Conservation (phyloP, 2,797 vertebrate species). For the Crenichthys baileyi region DNA sequence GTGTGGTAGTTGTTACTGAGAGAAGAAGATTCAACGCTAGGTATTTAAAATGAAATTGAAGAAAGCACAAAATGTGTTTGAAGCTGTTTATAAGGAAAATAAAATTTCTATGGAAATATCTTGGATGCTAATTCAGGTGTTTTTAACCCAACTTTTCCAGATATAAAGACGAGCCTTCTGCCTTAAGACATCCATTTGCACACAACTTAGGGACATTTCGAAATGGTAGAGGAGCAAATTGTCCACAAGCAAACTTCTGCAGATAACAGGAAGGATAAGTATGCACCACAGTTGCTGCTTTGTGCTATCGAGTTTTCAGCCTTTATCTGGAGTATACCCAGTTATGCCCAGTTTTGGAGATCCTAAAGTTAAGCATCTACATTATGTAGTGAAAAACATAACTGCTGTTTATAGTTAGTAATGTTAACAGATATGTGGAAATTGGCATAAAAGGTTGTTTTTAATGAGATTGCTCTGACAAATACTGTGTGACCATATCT, state of each 20-base stretch:
- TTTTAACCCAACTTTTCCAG: neutral
- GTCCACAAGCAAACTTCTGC: no score
- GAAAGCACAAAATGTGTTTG: neutral
- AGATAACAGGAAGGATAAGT: no score
- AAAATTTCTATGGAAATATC: neutral
- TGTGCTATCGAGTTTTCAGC: no score
- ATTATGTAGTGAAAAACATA: neutral
- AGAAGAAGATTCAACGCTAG: neutral
- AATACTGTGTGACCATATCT: no score
- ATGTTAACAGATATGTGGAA: neutral
- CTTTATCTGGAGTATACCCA: no score
- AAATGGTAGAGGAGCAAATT: no score
- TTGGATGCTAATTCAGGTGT: neutral
- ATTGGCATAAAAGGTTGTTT: neutral
- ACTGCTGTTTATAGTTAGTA: neutral
- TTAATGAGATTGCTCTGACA: no score
- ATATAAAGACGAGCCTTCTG: neutral
- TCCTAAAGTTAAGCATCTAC: neutral
- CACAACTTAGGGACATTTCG: no score
- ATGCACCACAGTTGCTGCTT: no score
- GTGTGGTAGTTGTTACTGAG: neutral
- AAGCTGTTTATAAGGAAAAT: neutral
- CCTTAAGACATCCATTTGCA: no score
- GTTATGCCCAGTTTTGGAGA: no score
- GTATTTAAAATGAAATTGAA: neutral